phyloP scores from a whole-genome alignment of 2,888 invertebrate genomes.

The Polia nebulosa region DNA sequence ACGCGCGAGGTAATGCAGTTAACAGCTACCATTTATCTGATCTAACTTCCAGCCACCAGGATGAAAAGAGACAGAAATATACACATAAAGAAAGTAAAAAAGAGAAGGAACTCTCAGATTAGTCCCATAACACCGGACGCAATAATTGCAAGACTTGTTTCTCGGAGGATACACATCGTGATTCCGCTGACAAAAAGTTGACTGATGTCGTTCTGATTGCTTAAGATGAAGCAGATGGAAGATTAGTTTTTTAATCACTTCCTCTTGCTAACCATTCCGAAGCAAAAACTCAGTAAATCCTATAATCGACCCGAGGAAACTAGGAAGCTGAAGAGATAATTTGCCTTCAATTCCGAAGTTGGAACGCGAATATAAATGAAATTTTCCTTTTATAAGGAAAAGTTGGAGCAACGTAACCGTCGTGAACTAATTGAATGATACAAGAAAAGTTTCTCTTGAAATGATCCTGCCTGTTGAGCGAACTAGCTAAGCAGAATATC shows the following conservation, averaged over 20 bases:
- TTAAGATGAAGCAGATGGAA: constrained; percentile 43
- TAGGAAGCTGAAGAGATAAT: constrained; percentile 36
- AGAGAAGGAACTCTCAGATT: constrained; percentile 40
- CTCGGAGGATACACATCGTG: constrained; percentile 55
- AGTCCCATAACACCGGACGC: constrained; percentile 60
- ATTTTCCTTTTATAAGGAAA: constrained; percentile 33
- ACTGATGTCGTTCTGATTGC: constrained; percentile 56
- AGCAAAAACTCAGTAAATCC: constrained; percentile 33
- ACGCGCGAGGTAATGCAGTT: constrained; percentile 34
- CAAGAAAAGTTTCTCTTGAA: constrained; percentile 39
- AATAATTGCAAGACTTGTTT: constrained; percentile 61
- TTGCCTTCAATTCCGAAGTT: constrained; percentile 31
- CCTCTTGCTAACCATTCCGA: constrained; percentile 40
- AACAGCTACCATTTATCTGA: constrained; percentile 39
- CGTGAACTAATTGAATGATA: constrained; percentile 46
- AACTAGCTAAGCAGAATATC: constrained; percentile 15
- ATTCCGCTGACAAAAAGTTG: constrained; percentile 57
- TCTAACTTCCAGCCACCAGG: constrained; percentile 22
- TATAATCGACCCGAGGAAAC: constrained; percentile 38
- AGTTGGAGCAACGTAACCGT: constrained; percentile 27
- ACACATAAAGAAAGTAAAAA: constrained; percentile 8
- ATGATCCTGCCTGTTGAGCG: constrained; percentile 33
- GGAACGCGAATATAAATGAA: constrained; percentile 38
- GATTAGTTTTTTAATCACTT: constrained; percentile 50
- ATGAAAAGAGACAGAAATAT: constrained; percentile 31